Evolutionary conservation across 2,797 vertebrate species (phyloP).

Genomic region (Sebastes vulpes): DNA sequence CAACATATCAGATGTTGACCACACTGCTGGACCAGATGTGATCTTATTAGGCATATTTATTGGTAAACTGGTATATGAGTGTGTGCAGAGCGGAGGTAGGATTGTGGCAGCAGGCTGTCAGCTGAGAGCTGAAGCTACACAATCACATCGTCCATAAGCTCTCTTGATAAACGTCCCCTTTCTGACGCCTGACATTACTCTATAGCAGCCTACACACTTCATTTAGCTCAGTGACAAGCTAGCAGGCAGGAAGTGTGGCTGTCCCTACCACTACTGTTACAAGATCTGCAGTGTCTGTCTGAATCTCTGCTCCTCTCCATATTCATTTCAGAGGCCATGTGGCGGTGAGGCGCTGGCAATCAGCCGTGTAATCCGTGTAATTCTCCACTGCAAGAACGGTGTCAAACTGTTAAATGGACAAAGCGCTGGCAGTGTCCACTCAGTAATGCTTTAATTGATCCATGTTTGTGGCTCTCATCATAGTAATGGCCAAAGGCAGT

Average conservation of each 20-base stretch:
- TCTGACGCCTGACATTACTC: neutral
- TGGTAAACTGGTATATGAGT: neutral
- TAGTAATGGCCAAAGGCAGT: neutral
- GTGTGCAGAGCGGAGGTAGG: neutral
- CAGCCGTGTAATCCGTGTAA: slow-evolving; percentile 63
- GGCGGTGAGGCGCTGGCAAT: slow-evolving; percentile 52
- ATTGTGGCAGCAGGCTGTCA: neutral
- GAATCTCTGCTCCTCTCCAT: slow-evolving; percentile 33
- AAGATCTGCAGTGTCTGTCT: neutral
- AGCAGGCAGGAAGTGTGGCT: slow-evolving; percentile 15
- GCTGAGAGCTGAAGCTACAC: neutral
- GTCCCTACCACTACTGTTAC: neutral
- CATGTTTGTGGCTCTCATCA: slow-evolving; percentile 35
- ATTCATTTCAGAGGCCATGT: slow-evolving; percentile 53
- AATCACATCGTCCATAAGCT: neutral
- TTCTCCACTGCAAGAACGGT: slow-evolving; percentile 32
- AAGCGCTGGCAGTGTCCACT: slow-evolving; percentile 67
- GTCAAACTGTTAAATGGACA: slow-evolving; percentile 73
- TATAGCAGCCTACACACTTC: slow-evolving; percentile 10
- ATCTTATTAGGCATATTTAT: neutral
- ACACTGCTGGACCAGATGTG: neutral
- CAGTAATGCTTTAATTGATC: slow-evolving; percentile 72
- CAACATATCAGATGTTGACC: neutral
- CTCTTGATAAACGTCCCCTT: neutral
- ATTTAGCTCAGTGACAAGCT: slow-evolving; percentile 25